Evolutionary conservation across 2,113 vertebrate species (phyloP).

Genomic region (Gallinago paraguaiae): DNA sequence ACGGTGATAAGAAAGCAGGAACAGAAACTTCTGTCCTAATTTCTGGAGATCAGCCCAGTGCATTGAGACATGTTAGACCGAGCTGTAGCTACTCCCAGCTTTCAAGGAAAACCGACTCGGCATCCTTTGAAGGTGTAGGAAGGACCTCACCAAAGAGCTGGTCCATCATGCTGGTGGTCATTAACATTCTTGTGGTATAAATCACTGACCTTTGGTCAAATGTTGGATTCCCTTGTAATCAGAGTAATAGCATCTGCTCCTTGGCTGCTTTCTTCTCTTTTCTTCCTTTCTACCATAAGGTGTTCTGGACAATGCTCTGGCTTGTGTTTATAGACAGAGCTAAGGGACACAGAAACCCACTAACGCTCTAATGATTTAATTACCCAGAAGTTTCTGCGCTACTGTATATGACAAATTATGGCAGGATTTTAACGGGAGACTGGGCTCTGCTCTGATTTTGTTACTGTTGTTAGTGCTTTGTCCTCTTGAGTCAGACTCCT

Average conservation of each 20-base stretch:
- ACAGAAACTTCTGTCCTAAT: not conserved
- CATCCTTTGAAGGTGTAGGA: conserved; percentile 6
- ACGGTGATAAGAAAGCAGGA: not conserved
- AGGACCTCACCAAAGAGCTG: conserved; percentile 4
- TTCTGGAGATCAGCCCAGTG: not conserved
- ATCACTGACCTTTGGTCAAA: conserved; percentile 17
- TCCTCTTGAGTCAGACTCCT: not conserved
- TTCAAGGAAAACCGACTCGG: not conserved
- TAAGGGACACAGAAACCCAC: not conserved
- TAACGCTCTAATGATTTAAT: not conserved
- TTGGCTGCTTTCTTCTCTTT: conserved; percentile 2
- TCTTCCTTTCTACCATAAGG: not conserved
- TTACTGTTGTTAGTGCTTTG: not conserved
- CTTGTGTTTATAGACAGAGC: not conserved
- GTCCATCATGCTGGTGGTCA: not conserved
- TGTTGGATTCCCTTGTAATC: conserved; percentile 1
- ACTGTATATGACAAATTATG: not conserved
- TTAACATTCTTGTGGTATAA: conserved; percentile 59
- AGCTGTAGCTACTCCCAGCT: not conserved
- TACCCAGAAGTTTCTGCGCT: not conserved
- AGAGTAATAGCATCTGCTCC: conserved; percentile 20
- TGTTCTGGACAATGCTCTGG: conserved; percentile 30
- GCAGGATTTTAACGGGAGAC: not conserved
- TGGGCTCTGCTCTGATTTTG: not conserved
- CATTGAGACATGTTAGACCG: not conserved